Percentiles rank a stretch among this genome's conserved stretches.
Evolutionary conservation across 2,888 invertebrate species (phyloP).

Genomic region (Apodemia hepburni): DNA sequence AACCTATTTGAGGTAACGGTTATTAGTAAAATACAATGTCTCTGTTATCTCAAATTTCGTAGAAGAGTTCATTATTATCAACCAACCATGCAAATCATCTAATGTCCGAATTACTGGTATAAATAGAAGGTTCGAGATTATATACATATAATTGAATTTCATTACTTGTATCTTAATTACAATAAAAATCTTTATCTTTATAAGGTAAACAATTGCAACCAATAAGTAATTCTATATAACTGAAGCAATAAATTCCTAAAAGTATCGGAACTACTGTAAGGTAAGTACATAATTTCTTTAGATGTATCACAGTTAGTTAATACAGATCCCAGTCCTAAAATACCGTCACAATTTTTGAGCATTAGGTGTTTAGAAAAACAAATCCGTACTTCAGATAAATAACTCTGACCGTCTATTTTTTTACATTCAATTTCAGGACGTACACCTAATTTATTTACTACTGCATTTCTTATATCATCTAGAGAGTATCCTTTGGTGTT

Average conservation of each 20-base stretch:
- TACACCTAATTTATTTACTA: constrained; percentile 76
- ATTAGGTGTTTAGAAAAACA: constrained; percentile 85
- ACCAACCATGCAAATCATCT: too few species aligned
- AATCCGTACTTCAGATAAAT: constrained; percentile 85
- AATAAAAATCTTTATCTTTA: not conserved
- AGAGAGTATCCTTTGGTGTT: constrained; percentile 40
- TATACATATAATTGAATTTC: not conserved
- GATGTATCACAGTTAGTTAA: constrained; percentile 81
- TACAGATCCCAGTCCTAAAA: constrained; percentile 52
- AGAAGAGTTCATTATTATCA: too few species aligned
- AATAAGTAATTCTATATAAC: constrained; percentile 76
- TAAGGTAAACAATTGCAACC: constrained; percentile 56
- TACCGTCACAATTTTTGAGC: constrained; percentile 83
- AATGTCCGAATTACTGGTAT: not conserved
- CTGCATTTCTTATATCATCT: constrained; percentile 45
- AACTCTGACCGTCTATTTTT: constrained; percentile 78
- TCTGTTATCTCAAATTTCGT: too few species aligned
- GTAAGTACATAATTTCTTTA: constrained; percentile 79
- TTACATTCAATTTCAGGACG: constrained; percentile 83
- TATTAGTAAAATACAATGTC: too few species aligned
- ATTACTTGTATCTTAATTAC: not conserved
- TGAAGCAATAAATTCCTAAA: constrained; percentile 57
- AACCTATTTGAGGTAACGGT: too few species aligned
- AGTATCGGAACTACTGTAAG: constrained; percentile 51
- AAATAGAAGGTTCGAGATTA: not conserved